Percentiles rank a stretch among this genome's conserved stretches.
phyloP scores from a whole-genome alignment of 2,113 vertebrate genomes.

The Electrona antarctica region DNA sequence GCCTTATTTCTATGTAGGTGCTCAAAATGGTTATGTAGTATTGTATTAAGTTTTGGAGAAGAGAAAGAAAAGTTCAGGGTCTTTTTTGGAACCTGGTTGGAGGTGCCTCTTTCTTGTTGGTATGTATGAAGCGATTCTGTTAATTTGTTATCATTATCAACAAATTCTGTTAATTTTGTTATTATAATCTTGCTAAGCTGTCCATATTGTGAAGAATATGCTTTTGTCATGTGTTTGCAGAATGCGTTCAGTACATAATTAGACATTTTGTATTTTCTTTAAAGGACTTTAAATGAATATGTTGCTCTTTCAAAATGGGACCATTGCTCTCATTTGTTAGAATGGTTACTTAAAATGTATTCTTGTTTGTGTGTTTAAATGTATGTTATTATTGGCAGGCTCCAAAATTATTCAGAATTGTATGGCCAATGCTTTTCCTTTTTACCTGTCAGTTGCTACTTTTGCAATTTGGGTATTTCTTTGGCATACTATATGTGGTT shows the following conservation, averaged over 20 bases:
- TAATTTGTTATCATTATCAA: not conserved
- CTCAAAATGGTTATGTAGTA: slow-evolving; percentile 62
- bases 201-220: not conserved
- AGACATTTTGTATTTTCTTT: too few relatives aligned
- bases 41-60: slow-evolving; percentile 17
- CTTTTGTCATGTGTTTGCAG: not conserved
- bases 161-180: not conserved
- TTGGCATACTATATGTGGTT: not conserved
- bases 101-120: slow-evolving; percentile 56
- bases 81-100: slow-evolving; percentile 32
- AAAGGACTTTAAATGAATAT: too few relatives aligned
- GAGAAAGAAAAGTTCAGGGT: slow-evolving; percentile 11
- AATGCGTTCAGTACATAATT: too few relatives aligned
- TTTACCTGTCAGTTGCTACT: not conserved
- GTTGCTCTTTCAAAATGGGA: too few relatives aligned
- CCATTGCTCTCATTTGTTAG: too few relatives aligned
- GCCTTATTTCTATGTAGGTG: slow-evolving; percentile 56
- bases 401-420: not conserved
- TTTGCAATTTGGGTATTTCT: not conserved
- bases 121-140: slow-evolving; percentile 54
- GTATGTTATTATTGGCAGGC: not conserved
- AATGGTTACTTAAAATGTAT: too few relatives aligned
- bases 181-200: not conserved
- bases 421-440: not conserved
- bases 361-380: too few relatives aligned